Conservation (phyloP, 2,797 vertebrate species). For the Hypotaenidia philippensis region DNA sequence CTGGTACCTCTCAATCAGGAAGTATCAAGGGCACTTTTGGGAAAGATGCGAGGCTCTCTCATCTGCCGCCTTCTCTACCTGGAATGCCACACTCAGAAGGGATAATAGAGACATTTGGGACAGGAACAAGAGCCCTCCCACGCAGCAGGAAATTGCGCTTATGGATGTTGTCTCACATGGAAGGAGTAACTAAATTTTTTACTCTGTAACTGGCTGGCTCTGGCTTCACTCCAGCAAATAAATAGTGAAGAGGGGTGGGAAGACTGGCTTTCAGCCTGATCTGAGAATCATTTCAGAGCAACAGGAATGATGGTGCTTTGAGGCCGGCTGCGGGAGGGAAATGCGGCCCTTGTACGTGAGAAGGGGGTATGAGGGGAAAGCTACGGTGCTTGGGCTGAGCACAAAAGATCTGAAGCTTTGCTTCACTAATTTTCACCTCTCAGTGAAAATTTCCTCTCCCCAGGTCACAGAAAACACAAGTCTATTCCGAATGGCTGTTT, state of each 20-base stretch:
- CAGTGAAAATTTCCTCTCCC: background rate
- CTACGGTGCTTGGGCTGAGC: background rate
- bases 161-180: background rate
- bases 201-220: background rate
- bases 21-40: background rate
- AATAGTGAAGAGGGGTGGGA: slow-evolving; percentile 16
- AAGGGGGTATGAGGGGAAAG: background rate
- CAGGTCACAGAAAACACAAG: background rate
- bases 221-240: slow-evolving; percentile 34
- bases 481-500: background rate
- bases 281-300: slow-evolving; percentile 20
- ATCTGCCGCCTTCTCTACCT: background rate
- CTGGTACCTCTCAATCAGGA: background rate
- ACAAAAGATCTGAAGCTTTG: background rate
- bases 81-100: background rate
- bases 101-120: background rate
- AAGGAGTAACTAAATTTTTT: background rate
- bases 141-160: background rate
- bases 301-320: background rate
- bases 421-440: background rate
- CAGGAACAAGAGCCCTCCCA: background rate
- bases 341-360: background rate
- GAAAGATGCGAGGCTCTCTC: background rate
- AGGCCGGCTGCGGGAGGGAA: background rate
- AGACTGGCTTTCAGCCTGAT: background rate